Percentiles rank a stretch among this genome's conserved stretches.
phyloP scores from a whole-genome alignment of 1,140 invertebrate species.

The Aplysia californica region DNA sequence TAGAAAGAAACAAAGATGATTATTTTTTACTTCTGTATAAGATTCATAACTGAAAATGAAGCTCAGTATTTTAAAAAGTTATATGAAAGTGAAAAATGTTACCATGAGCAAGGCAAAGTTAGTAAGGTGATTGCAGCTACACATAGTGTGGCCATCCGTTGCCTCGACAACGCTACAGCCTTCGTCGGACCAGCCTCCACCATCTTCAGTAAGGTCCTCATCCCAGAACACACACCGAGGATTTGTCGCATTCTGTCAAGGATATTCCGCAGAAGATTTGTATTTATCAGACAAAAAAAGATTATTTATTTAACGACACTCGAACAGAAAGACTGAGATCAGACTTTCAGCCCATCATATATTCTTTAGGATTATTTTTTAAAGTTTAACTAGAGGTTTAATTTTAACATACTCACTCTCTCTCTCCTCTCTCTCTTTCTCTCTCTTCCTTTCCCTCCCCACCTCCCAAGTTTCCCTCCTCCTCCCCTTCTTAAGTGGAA shows the following conservation, averaged over 20 bases:
- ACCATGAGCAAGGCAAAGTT: conserved; percentile 52
- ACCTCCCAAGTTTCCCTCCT: not conserved
- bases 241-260: conserved; percentile 36
- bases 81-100: conserved; percentile 1
- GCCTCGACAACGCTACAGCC: conserved; percentile 32
- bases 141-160: conserved; percentile 28
- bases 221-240: conserved; percentile 48
- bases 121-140: conserved; percentile 48
- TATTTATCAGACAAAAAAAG: not conserved
- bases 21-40: not conserved
- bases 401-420: not conserved
- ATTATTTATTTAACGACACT: too few relatives aligned
- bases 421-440: not conserved
- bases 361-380: not conserved
- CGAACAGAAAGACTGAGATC: too few relatives aligned
- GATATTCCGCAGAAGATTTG: not conserved
- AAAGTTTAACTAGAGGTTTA: not conserved
- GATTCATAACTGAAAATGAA: not conserved
- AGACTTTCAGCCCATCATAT: not conserved
- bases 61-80: not conserved
- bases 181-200: conserved; percentile 31
- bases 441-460: not conserved
- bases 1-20: not conserved
- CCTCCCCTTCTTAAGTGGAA: not conserved
- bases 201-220: not conserved